Conservation (phyloP, 2,113 vertebrate species). For the Gobiocypris rarus region DNA sequence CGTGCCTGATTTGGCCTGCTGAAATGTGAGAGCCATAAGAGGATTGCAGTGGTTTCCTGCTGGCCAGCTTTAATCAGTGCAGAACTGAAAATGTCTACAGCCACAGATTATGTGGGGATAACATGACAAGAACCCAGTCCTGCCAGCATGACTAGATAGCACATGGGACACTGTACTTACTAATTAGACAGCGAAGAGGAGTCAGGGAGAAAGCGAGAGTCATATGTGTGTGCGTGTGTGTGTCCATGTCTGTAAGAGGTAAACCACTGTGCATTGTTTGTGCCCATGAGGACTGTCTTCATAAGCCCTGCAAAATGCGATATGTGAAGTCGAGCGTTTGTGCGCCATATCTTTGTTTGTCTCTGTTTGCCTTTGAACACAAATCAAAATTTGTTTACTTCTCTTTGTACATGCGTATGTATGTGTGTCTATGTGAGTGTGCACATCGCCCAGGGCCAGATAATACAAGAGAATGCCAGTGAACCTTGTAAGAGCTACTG, state of each 20-base stretch:
- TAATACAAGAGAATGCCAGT: slow-evolving; percentile 40
- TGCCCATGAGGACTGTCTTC: slow-evolving; percentile 24
- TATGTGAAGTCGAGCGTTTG: slow-evolving; percentile 21
- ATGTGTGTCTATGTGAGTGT: neutral
- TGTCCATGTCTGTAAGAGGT: slow-evolving; percentile 10
- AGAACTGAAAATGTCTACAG: slow-evolving; percentile 47
- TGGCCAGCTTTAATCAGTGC: slow-evolving; percentile 49
- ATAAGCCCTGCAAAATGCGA: slow-evolving; percentile 14
- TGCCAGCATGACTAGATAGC: slow-evolving; percentile 32
- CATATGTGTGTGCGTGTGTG: slow-evolving; percentile 1
- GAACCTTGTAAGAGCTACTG: slow-evolving; percentile 45
- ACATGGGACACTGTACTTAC: slow-evolving; percentile 21
- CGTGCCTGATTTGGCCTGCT: slow-evolving; percentile 14
- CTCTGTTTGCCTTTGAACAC: slow-evolving; percentile 32
- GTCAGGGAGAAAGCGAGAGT: neutral
- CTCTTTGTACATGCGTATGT: slow-evolving; percentile 10
- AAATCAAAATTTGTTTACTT: slow-evolving; percentile 49
- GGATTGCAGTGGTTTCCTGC: slow-evolving; percentile 49
- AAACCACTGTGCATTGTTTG: slow-evolving; percentile 11
- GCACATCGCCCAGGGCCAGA: slow-evolving; percentile 17
- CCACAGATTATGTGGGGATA: slow-evolving; percentile 42
- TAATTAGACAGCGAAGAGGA: slow-evolving; percentile 11
- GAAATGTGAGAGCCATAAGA: slow-evolving; percentile 47
- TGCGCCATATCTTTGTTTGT: slow-evolving; percentile 16
- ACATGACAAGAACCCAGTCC: slow-evolving; percentile 39